Conservation (phyloP, 2,797 vertebrate species). For the Hapalemur alaotrensis region DNA sequence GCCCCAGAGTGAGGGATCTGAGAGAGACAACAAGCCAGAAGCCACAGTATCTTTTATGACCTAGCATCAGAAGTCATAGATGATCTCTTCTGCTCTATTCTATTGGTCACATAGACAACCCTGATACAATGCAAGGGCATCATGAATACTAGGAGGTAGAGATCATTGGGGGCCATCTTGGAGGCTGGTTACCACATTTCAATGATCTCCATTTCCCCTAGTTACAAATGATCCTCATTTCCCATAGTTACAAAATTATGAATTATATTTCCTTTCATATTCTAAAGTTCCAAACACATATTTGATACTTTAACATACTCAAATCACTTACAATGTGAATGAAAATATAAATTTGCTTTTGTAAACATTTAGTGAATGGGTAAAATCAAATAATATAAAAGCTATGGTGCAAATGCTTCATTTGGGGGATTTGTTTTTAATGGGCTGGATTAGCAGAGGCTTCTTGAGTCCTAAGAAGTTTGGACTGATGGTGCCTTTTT, state of each 20-base stretch:
- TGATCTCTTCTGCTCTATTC: slow-evolving; percentile 2
- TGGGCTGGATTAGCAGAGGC: neutral
- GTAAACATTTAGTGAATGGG: slow-evolving; percentile 8
- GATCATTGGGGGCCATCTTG: neutral
- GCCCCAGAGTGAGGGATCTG: neutral
- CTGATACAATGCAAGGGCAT: neutral
- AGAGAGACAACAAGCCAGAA: slow-evolving; percentile 17
- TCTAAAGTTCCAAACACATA: slow-evolving; percentile 7
- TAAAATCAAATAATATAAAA: slow-evolving; percentile 56
- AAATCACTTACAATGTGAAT: slow-evolving; percentile 20
- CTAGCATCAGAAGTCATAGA: neutral
- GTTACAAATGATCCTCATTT: neutral
- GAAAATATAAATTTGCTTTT: slow-evolving; percentile 46
- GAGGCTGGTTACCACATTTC: neutral
- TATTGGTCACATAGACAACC: neutral
- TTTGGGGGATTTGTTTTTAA: neutral
- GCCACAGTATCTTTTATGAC: neutral
- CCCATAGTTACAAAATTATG: slow-evolving; percentile 5
- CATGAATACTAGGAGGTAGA: neutral
- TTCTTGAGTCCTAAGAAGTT: slow-evolving; percentile 9
- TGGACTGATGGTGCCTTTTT: slow-evolving; percentile 10
- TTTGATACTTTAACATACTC: slow-evolving; percentile 25
- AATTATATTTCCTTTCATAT: slow-evolving; percentile 40
- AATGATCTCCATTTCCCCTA: neutral
- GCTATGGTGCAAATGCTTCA: neutral